These are phyloP conservation scores for Eurystomus glaucurus DNA, from an alignment of 2,797 vertebrate species.

Conservation along the genomic window DNA sequence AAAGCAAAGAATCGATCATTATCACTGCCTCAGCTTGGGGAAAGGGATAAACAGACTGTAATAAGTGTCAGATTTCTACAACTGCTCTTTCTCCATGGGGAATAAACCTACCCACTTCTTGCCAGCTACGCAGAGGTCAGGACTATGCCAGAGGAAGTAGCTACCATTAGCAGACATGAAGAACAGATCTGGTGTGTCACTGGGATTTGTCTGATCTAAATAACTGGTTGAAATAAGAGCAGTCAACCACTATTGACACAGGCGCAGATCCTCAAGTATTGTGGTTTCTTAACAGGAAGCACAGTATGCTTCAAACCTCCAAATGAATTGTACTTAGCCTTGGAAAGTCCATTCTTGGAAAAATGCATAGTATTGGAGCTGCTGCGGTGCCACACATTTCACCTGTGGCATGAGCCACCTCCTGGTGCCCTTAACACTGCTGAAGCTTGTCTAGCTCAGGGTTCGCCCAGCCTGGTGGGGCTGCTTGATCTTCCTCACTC, in stretches of 20 bases:
- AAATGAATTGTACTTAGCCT: background rate
- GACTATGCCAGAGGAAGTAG: background rate
- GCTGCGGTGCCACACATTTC: fast-evolving
- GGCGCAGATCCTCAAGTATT: background rate
- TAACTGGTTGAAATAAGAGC: background rate
- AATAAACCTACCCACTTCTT: background rate
- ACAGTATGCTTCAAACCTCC: background rate
- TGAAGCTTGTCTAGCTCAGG: background rate
- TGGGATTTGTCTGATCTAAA: background rate
- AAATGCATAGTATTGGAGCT: background rate
- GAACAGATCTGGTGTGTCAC: background rate
- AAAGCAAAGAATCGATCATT: slow-evolving; percentile 39
- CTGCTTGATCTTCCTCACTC: too few species aligned
- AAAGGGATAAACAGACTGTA: slow-evolving; percentile 29
- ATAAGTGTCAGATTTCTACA: slow-evolving; percentile 32
- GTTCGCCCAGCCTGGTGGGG: fast-evolving
- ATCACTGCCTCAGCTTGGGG: background rate
- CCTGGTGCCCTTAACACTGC: fast-evolving
- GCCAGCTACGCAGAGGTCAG: background rate
- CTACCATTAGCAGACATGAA: background rate
- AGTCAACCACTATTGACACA: background rate
- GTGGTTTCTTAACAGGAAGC: background rate
- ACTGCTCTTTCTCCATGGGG: background rate
- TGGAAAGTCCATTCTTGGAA: background rate
- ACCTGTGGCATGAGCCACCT: background rate